These are phyloP conservation scores for Aricia artaxerxes DNA, from an alignment of 2,888 invertebrate species.

Conservation along the genomic window DNA sequence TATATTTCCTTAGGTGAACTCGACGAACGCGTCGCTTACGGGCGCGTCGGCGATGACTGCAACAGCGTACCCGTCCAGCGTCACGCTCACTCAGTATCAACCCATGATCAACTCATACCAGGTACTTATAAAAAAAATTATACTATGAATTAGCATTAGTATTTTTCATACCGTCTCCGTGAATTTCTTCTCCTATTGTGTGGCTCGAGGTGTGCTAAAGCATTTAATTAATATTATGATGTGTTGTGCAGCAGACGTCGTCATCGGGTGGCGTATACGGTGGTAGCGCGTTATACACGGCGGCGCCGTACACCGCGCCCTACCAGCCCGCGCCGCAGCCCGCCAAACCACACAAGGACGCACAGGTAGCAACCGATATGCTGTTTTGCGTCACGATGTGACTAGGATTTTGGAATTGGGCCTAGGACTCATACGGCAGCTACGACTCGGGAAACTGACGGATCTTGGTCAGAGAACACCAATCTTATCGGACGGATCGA, in stretches of 20 bases:
- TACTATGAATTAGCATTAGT: too few relatives aligned
- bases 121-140: conserved; percentile 47
- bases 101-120: conserved; percentile 74
- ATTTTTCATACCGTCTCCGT: too few relatives aligned
- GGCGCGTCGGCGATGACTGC: conserved; percentile 56
- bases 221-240: not conserved
- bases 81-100: conserved; percentile 72
- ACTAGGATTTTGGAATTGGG: too few relatives aligned
- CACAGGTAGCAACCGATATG: conserved; percentile 31
- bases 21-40: conserved; percentile 65
- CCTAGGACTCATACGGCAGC: too few relatives aligned
- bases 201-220: not conserved
- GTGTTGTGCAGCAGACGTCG: conserved; percentile 56
- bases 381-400: too few relatives aligned
- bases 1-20: conserved; percentile 58
- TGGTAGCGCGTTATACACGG: conserved; percentile 71
- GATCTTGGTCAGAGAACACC: too few relatives aligned
- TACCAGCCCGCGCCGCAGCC: conserved; percentile 47
- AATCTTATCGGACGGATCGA: too few relatives aligned
- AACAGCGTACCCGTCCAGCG: conserved; percentile 72
- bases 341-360: conserved; percentile 36
- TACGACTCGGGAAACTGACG: too few relatives aligned
- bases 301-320: conserved; percentile 50
- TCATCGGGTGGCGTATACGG: conserved; percentile 68
- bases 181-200: not conserved